Evolutionary conservation across 2,888 invertebrate species (phyloP), one percentile per base, ranked within the genome.

Genomic region (Himalopsyche kuldschensis): DNA sequence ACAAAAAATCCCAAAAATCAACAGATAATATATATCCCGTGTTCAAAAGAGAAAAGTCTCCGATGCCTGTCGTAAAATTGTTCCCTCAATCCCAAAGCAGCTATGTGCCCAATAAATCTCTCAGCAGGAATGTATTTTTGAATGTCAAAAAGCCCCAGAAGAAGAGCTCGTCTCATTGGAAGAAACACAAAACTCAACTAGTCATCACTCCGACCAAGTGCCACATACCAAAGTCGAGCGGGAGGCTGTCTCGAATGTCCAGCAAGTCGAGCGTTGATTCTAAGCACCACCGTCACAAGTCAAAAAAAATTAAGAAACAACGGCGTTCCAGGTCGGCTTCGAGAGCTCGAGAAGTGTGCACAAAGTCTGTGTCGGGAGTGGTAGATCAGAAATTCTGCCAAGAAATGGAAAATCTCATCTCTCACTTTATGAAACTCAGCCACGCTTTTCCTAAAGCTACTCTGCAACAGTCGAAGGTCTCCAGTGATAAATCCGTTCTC

Each of bases 281-380:
- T 84, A 91, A 90, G 88, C 91, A 91, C 87, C 92, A 91, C 84
- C 89, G 91, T 83, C 92, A 91, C 86, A 89, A 91, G 87, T 83
- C 81, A 48, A 85, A 84, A 55, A 86, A 85, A 35, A 91, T 91
- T 87, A 88, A 91, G 87, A 88, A 91, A 86, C 89, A 91, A 86
- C 91, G 91, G 88, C 89, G 91, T 47, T 92, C 92, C 20, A 89
- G 91, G 86, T 92, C 92, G 0, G 91, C 89, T 30, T 92, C 91
- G 0, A 89, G 90, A 87, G 91, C 90, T 87, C 88, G 91, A 85
- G 91, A 92, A 76, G 88, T 94, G 78, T 94, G 93, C 89, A 93
- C 94, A 86, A 95, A 93, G 90, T 94, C 94, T 89, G 92, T 94
- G 85, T 92, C 92, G 82, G 95, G 95, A 87, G 92, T 93, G 3